Conservation (phyloP, 1,140 invertebrate genomes). For the Vollenhovia emeryi region DNA sequence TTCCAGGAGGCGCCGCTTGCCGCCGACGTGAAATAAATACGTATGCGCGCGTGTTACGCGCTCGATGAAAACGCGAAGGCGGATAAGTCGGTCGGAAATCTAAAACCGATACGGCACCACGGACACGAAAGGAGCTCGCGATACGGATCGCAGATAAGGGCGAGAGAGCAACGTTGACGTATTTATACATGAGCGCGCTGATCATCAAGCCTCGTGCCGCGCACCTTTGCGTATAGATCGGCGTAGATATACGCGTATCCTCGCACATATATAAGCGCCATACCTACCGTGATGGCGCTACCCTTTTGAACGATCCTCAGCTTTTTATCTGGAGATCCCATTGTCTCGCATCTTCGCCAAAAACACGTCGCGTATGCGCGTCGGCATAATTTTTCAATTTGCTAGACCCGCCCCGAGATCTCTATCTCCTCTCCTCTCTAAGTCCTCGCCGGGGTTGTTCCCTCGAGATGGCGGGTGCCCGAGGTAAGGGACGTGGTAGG, state of each 20-base stretch:
- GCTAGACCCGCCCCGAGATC: conserved; percentile 69
- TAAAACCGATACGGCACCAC: conserved; percentile 23
- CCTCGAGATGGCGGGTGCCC: conserved; percentile 2
- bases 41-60: neutral
- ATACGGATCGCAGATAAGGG: conserved; percentile 61
- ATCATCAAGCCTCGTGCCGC: conserved; percentile 55
- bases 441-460: conserved; percentile 64
- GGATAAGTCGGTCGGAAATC: conserved; percentile 62
- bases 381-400: conserved; percentile 78
- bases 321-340: conserved; percentile 70
- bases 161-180: conserved; percentile 66
- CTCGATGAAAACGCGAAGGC: conserved; percentile 22
- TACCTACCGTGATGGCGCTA: conserved; percentile 63
- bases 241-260: conserved; percentile 58
- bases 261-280: conserved; percentile 7
- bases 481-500: conserved; percentile 2
- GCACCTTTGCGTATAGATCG: conserved; percentile 69
- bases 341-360: conserved; percentile 76
- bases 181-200: conserved; percentile 71
- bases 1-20: neutral
- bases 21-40: neutral
- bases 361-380: conserved; percentile 65
- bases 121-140: conserved; percentile 23
- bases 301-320: conserved; percentile 73
- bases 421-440: conserved; percentile 69